phyloP scores from a whole-genome alignment of 2,797 vertebrate species.

The Triplophysa bombifrons region DNA sequence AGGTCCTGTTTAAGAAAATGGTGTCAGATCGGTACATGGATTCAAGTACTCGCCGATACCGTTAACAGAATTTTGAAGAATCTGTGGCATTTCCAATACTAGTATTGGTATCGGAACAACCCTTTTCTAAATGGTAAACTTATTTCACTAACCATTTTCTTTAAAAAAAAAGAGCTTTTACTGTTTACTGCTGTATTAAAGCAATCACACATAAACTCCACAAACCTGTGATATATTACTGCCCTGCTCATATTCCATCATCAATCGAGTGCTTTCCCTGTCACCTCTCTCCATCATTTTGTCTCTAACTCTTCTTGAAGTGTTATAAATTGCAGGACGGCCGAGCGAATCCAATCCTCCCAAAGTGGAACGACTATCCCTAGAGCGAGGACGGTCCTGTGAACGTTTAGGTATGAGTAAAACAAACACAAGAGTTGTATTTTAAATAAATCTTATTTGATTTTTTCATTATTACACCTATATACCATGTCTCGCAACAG shows the following conservation, averaged over 20 bases:
- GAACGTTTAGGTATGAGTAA: slow-evolving; percentile 5
- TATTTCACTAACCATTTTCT: background rate
- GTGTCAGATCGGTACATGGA: no score
- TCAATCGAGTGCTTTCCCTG: slow-evolving; percentile 61
- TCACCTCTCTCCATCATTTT: slow-evolving; percentile 58
- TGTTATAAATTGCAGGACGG: slow-evolving; percentile 73
- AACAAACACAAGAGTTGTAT: background rate
- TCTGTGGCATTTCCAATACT: no score
- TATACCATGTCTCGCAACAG: no score
- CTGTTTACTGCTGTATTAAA: background rate
- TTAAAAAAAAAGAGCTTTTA: background rate
- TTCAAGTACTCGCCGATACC: no score
- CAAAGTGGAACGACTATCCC: slow-evolving; percentile 86
- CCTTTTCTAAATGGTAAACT: background rate
- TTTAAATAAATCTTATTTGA: no score
- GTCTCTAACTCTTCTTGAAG: slow-evolving; percentile 65
- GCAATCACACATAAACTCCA: slow-evolving; percentile 11
- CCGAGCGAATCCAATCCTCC: slow-evolving; percentile 76
- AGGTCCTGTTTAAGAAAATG: no score
- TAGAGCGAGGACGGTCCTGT: slow-evolving; percentile 71
- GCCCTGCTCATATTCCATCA: slow-evolving; percentile 73
- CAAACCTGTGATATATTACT: slow-evolving; percentile 70
- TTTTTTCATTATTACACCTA: no score
- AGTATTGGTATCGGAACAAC: no score
- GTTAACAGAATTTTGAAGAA: no score